Conservation (phyloP, 2,888 invertebrate genomes). For the Desoria tigrina region DNA sequence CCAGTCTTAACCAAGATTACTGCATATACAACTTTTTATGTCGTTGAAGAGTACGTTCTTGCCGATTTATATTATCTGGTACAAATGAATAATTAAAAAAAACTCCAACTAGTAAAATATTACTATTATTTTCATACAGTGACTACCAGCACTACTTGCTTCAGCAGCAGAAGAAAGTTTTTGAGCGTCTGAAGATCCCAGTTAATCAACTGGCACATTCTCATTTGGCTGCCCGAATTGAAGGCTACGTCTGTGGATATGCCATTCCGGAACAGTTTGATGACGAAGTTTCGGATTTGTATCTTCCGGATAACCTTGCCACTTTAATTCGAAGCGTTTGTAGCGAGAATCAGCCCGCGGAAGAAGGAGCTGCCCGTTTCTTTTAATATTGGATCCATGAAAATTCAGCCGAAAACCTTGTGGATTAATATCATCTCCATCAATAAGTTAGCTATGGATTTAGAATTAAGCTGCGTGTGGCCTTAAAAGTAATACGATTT, state of each 20-base stretch:
- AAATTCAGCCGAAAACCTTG: too few relatives aligned
- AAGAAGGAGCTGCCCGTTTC: conserved; percentile 3
- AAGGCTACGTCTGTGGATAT: conserved; percentile 20
- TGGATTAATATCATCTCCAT: too few relatives aligned
- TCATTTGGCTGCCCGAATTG: conserved; percentile 21
- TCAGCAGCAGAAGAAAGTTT: conserved; percentile 1
- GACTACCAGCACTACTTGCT: conserved; percentile 16
- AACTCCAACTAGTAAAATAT: background rate
- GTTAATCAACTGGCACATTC: conserved; percentile 12
- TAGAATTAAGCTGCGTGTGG: too few relatives aligned
- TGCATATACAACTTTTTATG: background rate
- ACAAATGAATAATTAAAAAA: background rate
- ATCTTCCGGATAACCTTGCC: conserved; percentile 4
- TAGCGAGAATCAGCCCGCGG: conserved; percentile 12
- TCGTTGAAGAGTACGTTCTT: conserved; percentile 4
- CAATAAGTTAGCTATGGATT: too few relatives aligned
- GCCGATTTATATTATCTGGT: background rate
- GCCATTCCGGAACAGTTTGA: conserved; percentile 13
- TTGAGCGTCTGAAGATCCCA: conserved; percentile 5
- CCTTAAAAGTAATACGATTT: too few relatives aligned
- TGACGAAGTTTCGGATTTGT: conserved; percentile 13
- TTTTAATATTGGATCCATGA: background rate
- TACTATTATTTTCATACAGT: background rate
- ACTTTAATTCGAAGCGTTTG: background rate
- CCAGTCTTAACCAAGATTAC: background rate